Conservation (phyloP, 2,888 invertebrate species). For the Glyphotaelius pellucidus region DNA sequence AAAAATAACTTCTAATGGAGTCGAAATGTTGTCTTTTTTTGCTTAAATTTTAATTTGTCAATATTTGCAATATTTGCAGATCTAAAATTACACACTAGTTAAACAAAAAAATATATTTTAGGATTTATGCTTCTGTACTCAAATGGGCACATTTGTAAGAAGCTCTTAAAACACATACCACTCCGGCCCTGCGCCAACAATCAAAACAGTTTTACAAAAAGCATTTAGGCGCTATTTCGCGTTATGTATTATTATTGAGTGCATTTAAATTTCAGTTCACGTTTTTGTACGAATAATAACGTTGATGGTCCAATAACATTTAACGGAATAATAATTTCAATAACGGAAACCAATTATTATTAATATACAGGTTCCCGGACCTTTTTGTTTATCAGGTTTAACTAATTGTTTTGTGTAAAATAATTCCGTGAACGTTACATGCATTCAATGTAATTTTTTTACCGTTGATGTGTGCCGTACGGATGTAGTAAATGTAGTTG, state of each 20-base stretch:
- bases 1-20: too few relatives aligned
- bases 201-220: slow-evolving; percentile 27
- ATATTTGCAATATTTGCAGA: too few relatives aligned
- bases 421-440: not conserved
- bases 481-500: not conserved
- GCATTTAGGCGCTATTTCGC: slow-evolving; percentile 19
- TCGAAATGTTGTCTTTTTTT: too few relatives aligned
- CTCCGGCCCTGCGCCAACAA: not conserved
- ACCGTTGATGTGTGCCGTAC: not conserved
- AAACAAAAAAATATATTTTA: too few relatives aligned
- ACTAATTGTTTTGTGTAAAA: not conserved
- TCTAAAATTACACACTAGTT: too few relatives aligned
- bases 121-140: too few relatives aligned
- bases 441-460: not conserved
- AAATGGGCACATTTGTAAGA: too few relatives aligned
- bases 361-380: slow-evolving; percentile 3
- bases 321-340: slow-evolving; percentile 15
- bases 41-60: too few relatives aligned
- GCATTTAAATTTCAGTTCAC: slow-evolving; percentile 19
- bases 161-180: not conserved
- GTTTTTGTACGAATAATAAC: slow-evolving; percentile 5
- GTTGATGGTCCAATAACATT: not conserved
- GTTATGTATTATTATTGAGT: slow-evolving; percentile 38
- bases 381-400: not conserved
- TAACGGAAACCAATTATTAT: slow-evolving; percentile 25